Evolutionary conservation across 2,888 invertebrate genomes (phyloP).

Genomic region (Drosophila limbata): DNA sequence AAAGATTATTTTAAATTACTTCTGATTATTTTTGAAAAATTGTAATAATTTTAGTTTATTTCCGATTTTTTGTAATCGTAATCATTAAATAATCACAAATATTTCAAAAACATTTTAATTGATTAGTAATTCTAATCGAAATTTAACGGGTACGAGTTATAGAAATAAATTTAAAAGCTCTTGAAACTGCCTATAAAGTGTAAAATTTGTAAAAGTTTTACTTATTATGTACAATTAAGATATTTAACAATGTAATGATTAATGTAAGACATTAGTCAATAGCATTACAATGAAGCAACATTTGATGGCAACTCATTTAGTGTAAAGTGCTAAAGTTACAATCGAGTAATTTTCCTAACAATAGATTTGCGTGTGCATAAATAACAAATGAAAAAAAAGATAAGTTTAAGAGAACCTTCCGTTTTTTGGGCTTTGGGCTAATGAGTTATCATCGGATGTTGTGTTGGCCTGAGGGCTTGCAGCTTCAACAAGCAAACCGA

Average conservation of each 20-base stretch:
- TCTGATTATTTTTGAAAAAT: too few relatives aligned
- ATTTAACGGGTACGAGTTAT: too few relatives aligned
- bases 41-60: too few relatives aligned
- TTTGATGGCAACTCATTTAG: conserved; percentile 11
- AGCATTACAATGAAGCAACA: conserved; percentile 10
- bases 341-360: conserved; percentile 26
- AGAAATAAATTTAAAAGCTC: too few relatives aligned
- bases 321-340: conserved; percentile 29
- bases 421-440: conserved; percentile 34
- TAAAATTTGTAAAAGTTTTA: neutral
- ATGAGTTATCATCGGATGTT: conserved; percentile 63
- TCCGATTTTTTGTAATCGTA: too few relatives aligned
- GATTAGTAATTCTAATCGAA: too few relatives aligned
- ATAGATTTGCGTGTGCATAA: conserved; percentile 40
- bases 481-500: conserved; percentile 32
- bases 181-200: too few relatives aligned
- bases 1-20: too few relatives aligned
- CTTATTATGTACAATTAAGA: conserved; percentile 9
- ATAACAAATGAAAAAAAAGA: neutral
- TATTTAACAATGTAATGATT: conserved; percentile 25
- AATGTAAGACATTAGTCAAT: conserved; percentile 17
- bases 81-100: too few relatives aligned
- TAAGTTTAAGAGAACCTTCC: conserved; percentile 11
- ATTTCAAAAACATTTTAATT: too few relatives aligned
- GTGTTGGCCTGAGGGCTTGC: conserved; percentile 38